Evolutionary conservation across 2,797 vertebrate genomes (phyloP), one percentile per base, ranked within the genome.

Genomic region (Pseudomugil tenellus): DNA sequence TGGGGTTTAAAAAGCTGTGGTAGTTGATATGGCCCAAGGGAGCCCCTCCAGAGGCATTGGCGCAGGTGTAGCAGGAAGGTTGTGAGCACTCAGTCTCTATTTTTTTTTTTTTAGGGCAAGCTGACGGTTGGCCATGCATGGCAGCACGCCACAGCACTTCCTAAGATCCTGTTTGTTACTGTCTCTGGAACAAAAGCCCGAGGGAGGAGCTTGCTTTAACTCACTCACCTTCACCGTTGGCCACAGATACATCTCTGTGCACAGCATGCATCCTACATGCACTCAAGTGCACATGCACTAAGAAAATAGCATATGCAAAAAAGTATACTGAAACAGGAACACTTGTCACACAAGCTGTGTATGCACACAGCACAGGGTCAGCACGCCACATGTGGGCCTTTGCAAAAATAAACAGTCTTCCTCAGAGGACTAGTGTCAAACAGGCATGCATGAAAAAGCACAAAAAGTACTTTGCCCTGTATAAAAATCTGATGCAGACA

Each of bases 141-240:
- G 85, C 85, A 77, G 83, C 79, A 78, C 87, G 84, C 86, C 80
- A 52, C 77, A 84, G 75, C 56, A 83, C 85, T 89, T 91, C 84
- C 85, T 70, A 72, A 86, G 85, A 91, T 91, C 88, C 87, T 92
- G 91, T 93, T 94, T 95, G 93, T 90, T 91, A 90, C 90, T 88
- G 91, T 92, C 91, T 90, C 79, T 85, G 86, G 87, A 89, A 93
- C 90, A 92, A 89, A 86, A 78, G 81, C 92, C 91, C 79, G 56
- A 66, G 89, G 91, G 91, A 92, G 81, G 89, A 89, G 87, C 65
- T 71, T 65, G 80, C 81, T 91, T 90, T 90, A 89, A 93, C 85
- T 88, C 90, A 86, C 86, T 94, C 92, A 93, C 92, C 92, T 93
- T 93, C 89, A 91, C 88, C 76, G 46, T 76, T 74, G 48, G 87